Conservation (phyloP, 2,113 vertebrate genomes). For the Erpornis zantholeuca region DNA sequence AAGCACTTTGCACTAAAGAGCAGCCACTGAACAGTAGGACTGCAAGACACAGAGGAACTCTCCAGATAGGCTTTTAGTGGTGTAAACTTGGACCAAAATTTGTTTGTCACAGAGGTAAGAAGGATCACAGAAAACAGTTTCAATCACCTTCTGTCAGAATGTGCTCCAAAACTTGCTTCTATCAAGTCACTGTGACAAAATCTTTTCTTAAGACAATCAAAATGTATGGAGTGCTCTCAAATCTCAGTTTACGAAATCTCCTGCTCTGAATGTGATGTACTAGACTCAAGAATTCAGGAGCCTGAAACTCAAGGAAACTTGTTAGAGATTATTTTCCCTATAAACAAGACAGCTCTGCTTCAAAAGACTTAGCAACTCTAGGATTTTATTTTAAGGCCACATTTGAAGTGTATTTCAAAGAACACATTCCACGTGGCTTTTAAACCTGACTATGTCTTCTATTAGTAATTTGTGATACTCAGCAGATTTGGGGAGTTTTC, state of each 20-base stretch:
- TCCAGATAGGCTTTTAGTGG: not conserved
- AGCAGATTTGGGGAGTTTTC: constrained; percentile 10
- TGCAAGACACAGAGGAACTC: not conserved
- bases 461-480: not conserved
- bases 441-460: not conserved
- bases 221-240: not conserved
- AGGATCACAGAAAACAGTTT: not conserved
- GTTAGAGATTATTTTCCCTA: not conserved
- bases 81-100: not conserved
- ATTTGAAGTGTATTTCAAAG: constrained; percentile 50
- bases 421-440: not conserved
- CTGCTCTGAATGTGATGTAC: not conserved
- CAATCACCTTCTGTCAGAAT: not conserved
- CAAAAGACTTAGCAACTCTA: not conserved
- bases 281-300: not conserved
- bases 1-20: not conserved
- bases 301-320: not conserved
- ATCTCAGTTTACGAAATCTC: not conserved
- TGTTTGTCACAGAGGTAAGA: not conserved
- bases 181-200: not conserved
- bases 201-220: not conserved
- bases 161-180: not conserved
- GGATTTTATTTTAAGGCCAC: constrained; percentile 22
- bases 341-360: constrained; percentile 13
- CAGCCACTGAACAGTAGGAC: not conserved